Evolutionary conservation across 2,113 vertebrate genomes (phyloP), one percentile per base, ranked within the genome.

Genomic region (Xiphophorus hellerii): DNA sequence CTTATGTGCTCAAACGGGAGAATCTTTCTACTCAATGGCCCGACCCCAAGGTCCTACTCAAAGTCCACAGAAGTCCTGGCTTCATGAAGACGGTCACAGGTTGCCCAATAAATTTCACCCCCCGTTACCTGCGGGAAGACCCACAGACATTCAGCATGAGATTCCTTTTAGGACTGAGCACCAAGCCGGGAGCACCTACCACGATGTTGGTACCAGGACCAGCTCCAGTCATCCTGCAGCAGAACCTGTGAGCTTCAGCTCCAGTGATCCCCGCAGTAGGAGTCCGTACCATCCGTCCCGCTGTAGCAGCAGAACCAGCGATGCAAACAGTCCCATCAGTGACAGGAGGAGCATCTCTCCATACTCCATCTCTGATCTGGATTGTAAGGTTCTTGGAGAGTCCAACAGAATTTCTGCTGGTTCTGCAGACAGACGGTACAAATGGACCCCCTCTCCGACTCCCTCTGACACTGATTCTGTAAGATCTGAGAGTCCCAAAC

Each of bases 61-160:
- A 5, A 77, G 44, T 66, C 73, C 63, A 13, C 76, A 86, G 35
- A 78, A 76, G 74, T 65, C 62, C 1, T 84, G 79, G 76, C 14
- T 58, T 1, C 71, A 74, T 22, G 80, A 84, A 1, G 80, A 92
- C 51, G 87, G 88, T 68, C 75, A 83, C 6, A 88, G 81, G 58
- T 71, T 87, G 35, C 68, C 80, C 9, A 77, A 33, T 71, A 92
- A 78, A 28, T 84, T 85, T 62, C 83, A 78, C 12, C 74, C 88
- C 22, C 73, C 71, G 25, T 89, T 94, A 75, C 92, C 86, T 31
- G 80, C 91, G 0, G 89, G 90, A 35, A 91, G 79, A 69, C 87
- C 94, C 31, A 92, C 93, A 12, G 88, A 88, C 69, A 89, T 93
- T 54, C 92, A 92, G 72, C 91, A 94, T 8, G 76, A 92, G 37